Evolutionary conservation across 2,797 vertebrate species (phyloP).

Genomic region (Paguma larvata): DNA sequence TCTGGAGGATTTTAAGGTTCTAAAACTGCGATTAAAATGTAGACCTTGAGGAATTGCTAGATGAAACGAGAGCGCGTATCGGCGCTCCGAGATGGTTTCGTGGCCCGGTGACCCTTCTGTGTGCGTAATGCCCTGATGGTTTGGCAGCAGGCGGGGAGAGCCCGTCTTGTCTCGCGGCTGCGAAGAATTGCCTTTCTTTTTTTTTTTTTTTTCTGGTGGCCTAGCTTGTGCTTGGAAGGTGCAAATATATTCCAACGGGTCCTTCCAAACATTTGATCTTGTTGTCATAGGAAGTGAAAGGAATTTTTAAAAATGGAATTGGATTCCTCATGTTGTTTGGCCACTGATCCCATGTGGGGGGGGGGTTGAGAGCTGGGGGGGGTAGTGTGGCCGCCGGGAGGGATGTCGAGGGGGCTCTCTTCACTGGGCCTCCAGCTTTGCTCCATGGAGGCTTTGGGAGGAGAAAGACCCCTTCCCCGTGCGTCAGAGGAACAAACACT

Average conservation of each 20-base stretch:
- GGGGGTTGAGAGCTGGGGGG: conserved; percentile 48
- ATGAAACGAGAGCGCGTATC: conserved; percentile 11
- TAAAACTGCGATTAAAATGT: conserved; percentile 51
- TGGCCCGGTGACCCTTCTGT: background rate
- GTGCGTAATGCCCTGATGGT: background rate
- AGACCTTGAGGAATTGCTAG: background rate
- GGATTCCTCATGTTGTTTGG: conserved; percentile 62
- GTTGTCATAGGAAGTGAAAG: conserved; percentile 81
- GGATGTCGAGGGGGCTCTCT: conserved; percentile 83
- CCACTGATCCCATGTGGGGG: conserved; percentile 73
- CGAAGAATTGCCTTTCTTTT: conserved; percentile 60
- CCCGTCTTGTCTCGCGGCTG: conserved; percentile 67
- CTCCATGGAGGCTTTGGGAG: conserved; percentile 76
- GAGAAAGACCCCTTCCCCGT: conserved; percentile 80
- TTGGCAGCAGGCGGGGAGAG: background rate
- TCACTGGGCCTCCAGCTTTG: conserved; percentile 81
- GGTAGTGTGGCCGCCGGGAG: conserved; percentile 66
- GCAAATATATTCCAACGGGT: conserved; percentile 83
- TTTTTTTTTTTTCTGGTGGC: background rate
- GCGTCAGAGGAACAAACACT: conserved; percentile 83
- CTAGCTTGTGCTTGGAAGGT: conserved; percentile 81
- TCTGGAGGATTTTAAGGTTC: conserved; percentile 45
- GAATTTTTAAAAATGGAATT: conserved; percentile 83
- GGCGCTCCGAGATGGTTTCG: background rate
- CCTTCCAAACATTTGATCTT: conserved; percentile 82